phyloP scores from a whole-genome alignment of 1,140 invertebrate genomes.

The Arctopsyche grandis region DNA sequence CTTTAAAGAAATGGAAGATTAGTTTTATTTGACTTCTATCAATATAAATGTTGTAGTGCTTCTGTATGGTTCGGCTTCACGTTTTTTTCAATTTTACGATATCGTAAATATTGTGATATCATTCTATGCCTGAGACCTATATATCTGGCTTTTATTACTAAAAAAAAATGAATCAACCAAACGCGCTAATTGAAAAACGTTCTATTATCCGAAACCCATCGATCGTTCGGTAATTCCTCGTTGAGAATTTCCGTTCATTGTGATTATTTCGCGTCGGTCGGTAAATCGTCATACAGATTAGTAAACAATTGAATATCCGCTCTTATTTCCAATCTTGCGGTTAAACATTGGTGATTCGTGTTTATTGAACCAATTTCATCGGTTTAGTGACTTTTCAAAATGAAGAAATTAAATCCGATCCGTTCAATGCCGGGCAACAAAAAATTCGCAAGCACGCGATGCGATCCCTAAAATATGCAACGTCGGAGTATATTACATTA shows the following conservation, averaged over 20 bases:
- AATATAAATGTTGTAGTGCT: no score
- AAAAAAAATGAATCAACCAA: neutral
- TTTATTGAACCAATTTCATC: conserved; percentile 13
- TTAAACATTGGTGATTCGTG: neutral
- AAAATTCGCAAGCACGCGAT: no score
- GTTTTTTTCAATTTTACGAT: no score
- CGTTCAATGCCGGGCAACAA: no score
- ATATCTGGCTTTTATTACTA: no score
- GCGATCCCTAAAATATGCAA: no score
- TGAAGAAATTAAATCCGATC: neutral
- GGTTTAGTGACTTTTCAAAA: neutral
- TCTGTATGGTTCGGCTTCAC: no score
- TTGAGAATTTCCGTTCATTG: conserved; percentile 17
- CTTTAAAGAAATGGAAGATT: no score
- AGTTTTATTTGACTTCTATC: no score
- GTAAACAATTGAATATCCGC: neutral
- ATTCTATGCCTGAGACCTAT: no score
- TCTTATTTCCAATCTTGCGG: neutral
- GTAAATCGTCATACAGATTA: conserved; percentile 16
- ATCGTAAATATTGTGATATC: no score
- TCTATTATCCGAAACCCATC: neutral
- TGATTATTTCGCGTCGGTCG: neutral
- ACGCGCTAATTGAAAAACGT: neutral
- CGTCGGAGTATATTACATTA: no score
- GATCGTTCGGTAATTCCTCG: neutral